Evolutionary conservation across 1,140 invertebrate genomes (phyloP), one percentile per base, ranked within the genome.

Genomic region (Ceratosolen solmsi): DNA sequence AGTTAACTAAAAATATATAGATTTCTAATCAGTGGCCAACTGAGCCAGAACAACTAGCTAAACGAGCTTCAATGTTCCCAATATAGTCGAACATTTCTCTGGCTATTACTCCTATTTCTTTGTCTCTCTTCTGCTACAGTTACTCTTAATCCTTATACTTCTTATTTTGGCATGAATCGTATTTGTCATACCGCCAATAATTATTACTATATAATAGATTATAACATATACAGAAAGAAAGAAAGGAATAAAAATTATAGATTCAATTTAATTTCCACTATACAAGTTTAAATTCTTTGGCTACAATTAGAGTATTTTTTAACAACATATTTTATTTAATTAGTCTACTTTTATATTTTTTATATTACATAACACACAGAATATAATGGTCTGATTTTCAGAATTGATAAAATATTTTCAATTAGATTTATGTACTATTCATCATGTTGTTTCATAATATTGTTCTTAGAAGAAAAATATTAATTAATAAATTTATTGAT

Each of bases 11-110:
- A 89, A 89, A 89, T 87, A 88, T 46, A 25, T 63, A 84, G 83
- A 84, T 79, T 84, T 80, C 84, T 82, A 83, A 87, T 87, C 83
- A 84, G n/a, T 22, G 79, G 88, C 87, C 87, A 88, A 88, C 85
- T 89, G 86, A 87, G 88, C 86, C 87, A 89, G 85, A 86, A 78
- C 41, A 78, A 51, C 74, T 83, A 86, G 87, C 84, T 86, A 86
- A 84, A 76, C 82, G 83, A 83, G 82, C 84, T 87, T 88, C 86
- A 87, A 88, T 85, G 85, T 88, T 86, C 86, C 87, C 88, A 89
- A 89, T 89, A 89, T 88, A 89, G 88, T 88, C 79, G 74, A 82
- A 86, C 87, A 85, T 86, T 85, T 86, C 83, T 38, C 73, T 76
- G 41, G 27, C 56, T 82, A 33, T 58, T 49, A 7, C 49, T 46